Conservation (phyloP, 1,140 invertebrate genomes). For the Drosophila ironensis region DNA sequence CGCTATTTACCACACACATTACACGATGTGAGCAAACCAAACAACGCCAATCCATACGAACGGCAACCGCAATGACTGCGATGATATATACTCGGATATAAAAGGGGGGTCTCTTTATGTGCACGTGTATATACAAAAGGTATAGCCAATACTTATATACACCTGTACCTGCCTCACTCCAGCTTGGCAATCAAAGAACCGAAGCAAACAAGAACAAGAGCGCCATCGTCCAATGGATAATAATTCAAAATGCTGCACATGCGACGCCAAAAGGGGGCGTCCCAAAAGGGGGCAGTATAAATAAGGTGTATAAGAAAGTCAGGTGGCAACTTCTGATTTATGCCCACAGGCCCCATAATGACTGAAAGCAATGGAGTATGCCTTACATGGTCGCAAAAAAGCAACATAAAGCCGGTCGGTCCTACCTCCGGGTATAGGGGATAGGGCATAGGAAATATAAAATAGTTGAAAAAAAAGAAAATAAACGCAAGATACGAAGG, state of each 20-base stretch:
- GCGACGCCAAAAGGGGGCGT: slow-evolving; percentile 41
- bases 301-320: slow-evolving; percentile 25
- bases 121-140: background rate
- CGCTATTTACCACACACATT: slow-evolving; percentile 67
- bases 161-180: no score
- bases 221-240: slow-evolving; percentile 52
- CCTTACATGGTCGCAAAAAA: slow-evolving; percentile 47
- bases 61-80: slow-evolving; percentile 24
- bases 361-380: slow-evolving; percentile 75
- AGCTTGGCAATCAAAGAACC: slow-evolving; percentile 66
- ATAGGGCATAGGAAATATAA: no score
- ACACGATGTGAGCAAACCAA: slow-evolving; percentile 64
- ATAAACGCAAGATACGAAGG: no score
- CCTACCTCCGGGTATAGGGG: no score
- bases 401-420: slow-evolving; percentile 12
- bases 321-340: slow-evolving; percentile 66
- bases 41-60: slow-evolving; percentile 62
- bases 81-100: slow-evolving; percentile 42
- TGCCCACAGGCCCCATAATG: slow-evolving; percentile 62
- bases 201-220: slow-evolving; percentile 38
- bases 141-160: no score
- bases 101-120: slow-evolving; percentile 7
- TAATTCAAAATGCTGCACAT: slow-evolving; percentile 78
- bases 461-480: no score
- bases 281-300: background rate